A percentile compares a stretch with the other conserved stretches of the same genome.
phyloP scores from a whole-genome alignment of 1,140 invertebrate genomes.

The Onthophagus taurus region DNA sequence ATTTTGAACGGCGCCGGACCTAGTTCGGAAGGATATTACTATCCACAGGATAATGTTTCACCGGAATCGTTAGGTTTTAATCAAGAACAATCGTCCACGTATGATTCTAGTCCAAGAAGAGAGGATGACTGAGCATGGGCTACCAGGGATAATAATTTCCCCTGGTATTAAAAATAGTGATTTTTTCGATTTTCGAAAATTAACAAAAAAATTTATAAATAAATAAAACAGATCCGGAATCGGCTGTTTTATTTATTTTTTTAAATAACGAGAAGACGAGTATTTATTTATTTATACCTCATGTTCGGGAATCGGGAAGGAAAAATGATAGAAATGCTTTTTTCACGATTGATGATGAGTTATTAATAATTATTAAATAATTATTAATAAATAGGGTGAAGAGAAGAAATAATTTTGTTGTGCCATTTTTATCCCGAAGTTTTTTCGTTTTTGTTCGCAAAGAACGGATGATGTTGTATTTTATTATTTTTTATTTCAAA shows the following conservation, averaged over 20 bases:
- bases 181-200: neutral
- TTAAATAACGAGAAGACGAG: conserved; percentile 3
- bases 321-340: too few species aligned
- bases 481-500: too few species aligned
- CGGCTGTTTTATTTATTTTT: too few species aligned
- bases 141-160: conserved; percentile 31
- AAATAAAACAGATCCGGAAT: too few species aligned
- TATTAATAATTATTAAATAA: too few species aligned
- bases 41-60: conserved; percentile 45
- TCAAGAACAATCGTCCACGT: conserved; percentile 44
- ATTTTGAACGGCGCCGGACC: conserved; percentile 45
- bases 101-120: conserved; percentile 48
- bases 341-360: too few species aligned
- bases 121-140: conserved; percentile 50
- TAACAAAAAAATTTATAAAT: conserved; percentile 6
- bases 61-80: conserved; percentile 47
- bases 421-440: too few species aligned
- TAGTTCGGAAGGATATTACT: conserved; percentile 43
- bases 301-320: too few species aligned
- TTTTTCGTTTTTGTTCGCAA: too few species aligned
- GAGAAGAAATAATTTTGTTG: too few species aligned
- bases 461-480: too few species aligned
- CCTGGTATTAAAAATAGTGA: conserved; percentile 29
- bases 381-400: too few species aligned
- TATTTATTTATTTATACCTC: conserved; percentile 6